Percentiles rank a stretch among this genome's conserved stretches.
phyloP scores from a whole-genome alignment of 1,140 invertebrate species.

The Drosophila yakuba region DNA sequence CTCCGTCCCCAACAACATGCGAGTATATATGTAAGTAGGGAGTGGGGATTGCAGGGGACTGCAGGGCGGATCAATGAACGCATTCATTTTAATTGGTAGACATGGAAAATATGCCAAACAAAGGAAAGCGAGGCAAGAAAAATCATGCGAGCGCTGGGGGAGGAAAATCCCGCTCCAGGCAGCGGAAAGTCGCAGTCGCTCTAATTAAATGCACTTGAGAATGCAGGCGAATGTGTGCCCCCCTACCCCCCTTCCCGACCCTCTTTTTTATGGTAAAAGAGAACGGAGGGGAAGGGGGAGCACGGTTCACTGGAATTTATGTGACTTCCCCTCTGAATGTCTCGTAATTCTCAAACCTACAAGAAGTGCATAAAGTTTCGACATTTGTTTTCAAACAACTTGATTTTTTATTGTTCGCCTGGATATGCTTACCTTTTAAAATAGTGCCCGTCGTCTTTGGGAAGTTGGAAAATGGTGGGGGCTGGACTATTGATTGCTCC shows the following conservation, averaged over 20 bases:
- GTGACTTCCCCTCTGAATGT: slow-evolving; percentile 63
- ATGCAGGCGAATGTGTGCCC: slow-evolving; percentile 24
- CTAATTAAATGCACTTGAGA: slow-evolving; percentile 82
- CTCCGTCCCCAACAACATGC: slow-evolving; percentile 1
- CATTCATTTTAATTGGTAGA: slow-evolving; percentile 84
- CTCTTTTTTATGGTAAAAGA: background rate
- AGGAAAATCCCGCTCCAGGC: slow-evolving; percentile 25
- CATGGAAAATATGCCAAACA: slow-evolving; percentile 81
- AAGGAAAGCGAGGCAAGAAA: slow-evolving; percentile 50
- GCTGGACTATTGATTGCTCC: slow-evolving; percentile 25
- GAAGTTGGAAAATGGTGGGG: background rate
- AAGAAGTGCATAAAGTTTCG: slow-evolving; percentile 65
- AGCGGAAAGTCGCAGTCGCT: slow-evolving; percentile 49
- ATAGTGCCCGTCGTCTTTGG: slow-evolving; percentile 54
- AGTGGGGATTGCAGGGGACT: background rate
- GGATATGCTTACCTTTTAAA: slow-evolving; percentile 79
- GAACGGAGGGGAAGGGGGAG: slow-evolving; percentile 5
- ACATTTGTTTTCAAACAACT: slow-evolving; percentile 75
- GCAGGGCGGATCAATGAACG: slow-evolving; percentile 80
- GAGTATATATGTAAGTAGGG: background rate
- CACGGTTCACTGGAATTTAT: slow-evolving; percentile 76
- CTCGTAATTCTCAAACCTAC: slow-evolving; percentile 66
- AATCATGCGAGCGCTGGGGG: slow-evolving; percentile 5
- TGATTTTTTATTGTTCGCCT: slow-evolving; percentile 60
- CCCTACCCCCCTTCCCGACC: no score